phyloP scores from a whole-genome alignment of 2,797 vertebrate species.

The Anomalospiza imberbis region DNA sequence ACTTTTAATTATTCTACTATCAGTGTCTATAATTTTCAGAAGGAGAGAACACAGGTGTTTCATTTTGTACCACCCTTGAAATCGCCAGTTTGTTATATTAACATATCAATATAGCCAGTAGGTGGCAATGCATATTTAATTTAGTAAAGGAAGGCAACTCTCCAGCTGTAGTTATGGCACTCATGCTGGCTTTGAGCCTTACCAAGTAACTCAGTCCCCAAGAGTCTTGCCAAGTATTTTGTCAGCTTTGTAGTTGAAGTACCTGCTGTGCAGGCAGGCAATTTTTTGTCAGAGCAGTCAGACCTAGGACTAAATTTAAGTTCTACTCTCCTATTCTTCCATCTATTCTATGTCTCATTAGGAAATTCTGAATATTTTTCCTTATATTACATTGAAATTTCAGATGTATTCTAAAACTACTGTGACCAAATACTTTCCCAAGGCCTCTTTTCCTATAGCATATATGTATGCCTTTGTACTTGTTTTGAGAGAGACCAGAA shows the following conservation, averaged over 20 bases:
- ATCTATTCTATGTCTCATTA: neutral
- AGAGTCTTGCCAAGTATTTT: neutral
- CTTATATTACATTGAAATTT: neutral
- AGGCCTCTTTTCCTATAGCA: neutral
- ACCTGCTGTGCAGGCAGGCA: neutral
- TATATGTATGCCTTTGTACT: neutral
- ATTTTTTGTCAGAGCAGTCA: neutral
- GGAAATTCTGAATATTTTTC: neutral
- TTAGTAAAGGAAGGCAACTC: neutral
- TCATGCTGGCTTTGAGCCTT: neutral
- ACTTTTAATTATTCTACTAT: neutral
- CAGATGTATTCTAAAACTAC: neutral
- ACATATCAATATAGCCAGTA: neutral
- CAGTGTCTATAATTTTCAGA: neutral
- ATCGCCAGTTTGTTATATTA: neutral
- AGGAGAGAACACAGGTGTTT: neutral
- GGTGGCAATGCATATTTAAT: conserved; percentile 54
- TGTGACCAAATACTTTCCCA: neutral
- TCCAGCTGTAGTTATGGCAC: neutral
- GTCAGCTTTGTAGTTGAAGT: neutral
- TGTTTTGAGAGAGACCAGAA: neutral
- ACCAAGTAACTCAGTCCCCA: neutral
- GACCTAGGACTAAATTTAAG: neutral
- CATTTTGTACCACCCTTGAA: neutral
- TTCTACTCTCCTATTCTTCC: neutral